These are phyloP conservation scores for Chalcosyrphus nemorum DNA, from an alignment of 2,888 invertebrate species.

Conservation along the genomic window DNA sequence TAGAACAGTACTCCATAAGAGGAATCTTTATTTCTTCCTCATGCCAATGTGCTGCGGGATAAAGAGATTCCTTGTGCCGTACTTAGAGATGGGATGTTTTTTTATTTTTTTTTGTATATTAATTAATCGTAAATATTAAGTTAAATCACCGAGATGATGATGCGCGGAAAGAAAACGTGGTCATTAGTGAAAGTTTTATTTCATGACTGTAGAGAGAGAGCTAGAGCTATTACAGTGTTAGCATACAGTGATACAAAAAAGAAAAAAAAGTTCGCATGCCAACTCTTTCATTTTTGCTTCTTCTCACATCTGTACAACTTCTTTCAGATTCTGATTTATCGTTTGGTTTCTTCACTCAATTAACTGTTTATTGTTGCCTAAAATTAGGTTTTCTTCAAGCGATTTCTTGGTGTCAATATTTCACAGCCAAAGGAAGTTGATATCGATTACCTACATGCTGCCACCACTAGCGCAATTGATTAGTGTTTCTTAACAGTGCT, in stretches of 20 bases:
- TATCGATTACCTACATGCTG: constrained; percentile 62
- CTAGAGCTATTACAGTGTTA: background rate
- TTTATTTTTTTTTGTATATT: constrained; percentile 1
- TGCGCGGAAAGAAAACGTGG: background rate
- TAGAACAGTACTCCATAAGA: constrained; percentile 55
- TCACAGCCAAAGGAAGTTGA: constrained; percentile 51
- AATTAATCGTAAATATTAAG: constrained; percentile 55
- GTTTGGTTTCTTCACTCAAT: constrained; percentile 38
- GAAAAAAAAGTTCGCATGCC: constrained; percentile 27
- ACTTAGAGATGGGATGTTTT: background rate
- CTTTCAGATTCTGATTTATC: constrained; percentile 55
- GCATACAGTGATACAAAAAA: background rate
- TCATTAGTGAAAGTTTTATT: constrained; percentile 38
- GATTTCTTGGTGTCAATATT: constrained; percentile 25
- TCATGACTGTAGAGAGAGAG: constrained; percentile 11
- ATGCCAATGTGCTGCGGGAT: background rate
- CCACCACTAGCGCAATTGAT: constrained; percentile 34
- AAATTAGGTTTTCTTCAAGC: constrained; percentile 39
- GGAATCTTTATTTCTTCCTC: constrained; percentile 59
- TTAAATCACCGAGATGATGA: constrained; percentile 29
- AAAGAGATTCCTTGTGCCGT: constrained; percentile 12
- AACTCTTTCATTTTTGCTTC: constrained; percentile 46
- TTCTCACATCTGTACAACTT: constrained; percentile 63
- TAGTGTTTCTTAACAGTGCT: constrained; percentile 3
- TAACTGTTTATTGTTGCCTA: constrained; percentile 63